Evolutionary conservation across 2,888 invertebrate species (phyloP).

Genomic region (Leucoptera coffeella): DNA sequence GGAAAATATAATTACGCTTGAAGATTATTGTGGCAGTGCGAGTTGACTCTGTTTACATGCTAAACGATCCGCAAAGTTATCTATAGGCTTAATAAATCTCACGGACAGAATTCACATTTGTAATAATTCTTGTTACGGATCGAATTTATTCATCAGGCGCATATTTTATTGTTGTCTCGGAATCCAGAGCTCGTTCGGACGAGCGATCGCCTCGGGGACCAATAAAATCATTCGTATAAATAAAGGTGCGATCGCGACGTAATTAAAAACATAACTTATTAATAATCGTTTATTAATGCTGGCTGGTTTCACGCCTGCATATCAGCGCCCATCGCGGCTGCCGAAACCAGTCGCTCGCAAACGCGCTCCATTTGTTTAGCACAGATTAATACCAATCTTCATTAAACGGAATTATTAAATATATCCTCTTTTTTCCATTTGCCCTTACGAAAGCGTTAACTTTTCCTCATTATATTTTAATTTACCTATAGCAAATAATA

Average conservation of each 20-base stretch:
- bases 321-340: no score
- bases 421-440: no score
- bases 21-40: no score
- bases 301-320: slow-evolving; percentile 38
- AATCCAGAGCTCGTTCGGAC: not conserved
- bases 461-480: no score
- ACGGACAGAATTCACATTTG: slow-evolving; percentile 24
- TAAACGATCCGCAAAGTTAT: no score
- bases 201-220: slow-evolving; percentile 30
- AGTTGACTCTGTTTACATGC: no score
- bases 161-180: slow-evolving; percentile 36
- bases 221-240: slow-evolving; percentile 51
- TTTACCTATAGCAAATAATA: not conserved
- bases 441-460: no score
- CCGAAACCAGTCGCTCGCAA: no score
- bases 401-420: no score
- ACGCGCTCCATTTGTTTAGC: no score
- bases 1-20: no score
- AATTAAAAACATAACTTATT: slow-evolving; percentile 53
- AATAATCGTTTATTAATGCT: slow-evolving; percentile 47
- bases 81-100: slow-evolving; percentile 6
- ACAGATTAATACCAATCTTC: no score
- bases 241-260: slow-evolving; percentile 35
- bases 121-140: slow-evolving; percentile 43
- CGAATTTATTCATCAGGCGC: slow-evolving; percentile 41